A percentile compares a stretch with the other conserved stretches of the same genome.
These are phyloP conservation scores for Pteropus rufus DNA, from an alignment of 2,797 vertebrate genomes.

Conservation along the genomic window DNA sequence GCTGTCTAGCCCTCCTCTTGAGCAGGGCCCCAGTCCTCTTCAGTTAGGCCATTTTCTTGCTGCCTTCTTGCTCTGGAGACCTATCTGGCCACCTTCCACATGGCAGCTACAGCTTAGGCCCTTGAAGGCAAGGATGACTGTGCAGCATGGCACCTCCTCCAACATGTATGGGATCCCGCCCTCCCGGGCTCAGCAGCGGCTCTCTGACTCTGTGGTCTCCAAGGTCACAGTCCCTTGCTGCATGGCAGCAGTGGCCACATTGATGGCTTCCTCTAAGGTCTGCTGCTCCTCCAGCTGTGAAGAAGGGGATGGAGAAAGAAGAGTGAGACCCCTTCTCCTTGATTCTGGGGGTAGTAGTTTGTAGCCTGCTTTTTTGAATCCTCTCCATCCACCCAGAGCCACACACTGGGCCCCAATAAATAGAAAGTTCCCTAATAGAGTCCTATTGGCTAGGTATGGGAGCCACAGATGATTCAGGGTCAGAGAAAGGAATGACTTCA, in stretches of 20 bases:
- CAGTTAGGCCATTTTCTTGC: neutral
- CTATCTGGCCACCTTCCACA: neutral
- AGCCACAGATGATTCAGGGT: neutral
- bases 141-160: neutral
- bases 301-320: neutral
- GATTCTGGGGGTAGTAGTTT: neutral
- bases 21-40: neutral
- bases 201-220: conserved; percentile 55
- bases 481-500: neutral
- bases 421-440: neutral
- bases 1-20: neutral
- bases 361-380: neutral
- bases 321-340: neutral
- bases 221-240: conserved; percentile 76
- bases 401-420: neutral
- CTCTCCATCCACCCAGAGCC: neutral
- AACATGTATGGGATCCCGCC: fast-evolving
- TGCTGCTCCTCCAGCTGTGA: conserved; percentile 84
- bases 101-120: conserved; percentile 6
- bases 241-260: conserved; percentile 81
- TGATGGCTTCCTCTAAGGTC: conserved; percentile 84
- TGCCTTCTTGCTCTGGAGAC: conserved; percentile 11
- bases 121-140: neutral
- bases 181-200: conserved; percentile 74
- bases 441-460: neutral